A percentile compares a stretch with the other conserved stretches of the same genome.
These are phyloP conservation scores for Perca schrenkii DNA, from an alignment of 2,113 vertebrate genomes.

Conservation along the genomic window DNA sequence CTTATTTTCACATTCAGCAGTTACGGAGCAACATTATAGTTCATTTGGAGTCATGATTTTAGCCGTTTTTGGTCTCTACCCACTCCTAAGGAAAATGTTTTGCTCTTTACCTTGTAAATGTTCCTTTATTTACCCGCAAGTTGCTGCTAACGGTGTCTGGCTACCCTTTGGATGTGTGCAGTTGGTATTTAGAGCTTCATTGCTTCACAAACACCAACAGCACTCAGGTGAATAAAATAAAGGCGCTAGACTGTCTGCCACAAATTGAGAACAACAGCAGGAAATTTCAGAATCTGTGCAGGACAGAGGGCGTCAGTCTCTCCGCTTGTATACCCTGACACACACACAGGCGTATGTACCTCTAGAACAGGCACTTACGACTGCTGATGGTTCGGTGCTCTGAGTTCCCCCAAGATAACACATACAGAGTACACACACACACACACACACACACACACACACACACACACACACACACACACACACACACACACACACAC, in stretches of 20 bases:
- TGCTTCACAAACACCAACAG: background rate
- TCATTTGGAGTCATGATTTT: no score
- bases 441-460: conserved; percentile 1
- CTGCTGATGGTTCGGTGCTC: conserved; percentile 26
- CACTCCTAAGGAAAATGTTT: background rate
- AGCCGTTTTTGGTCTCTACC: no score
- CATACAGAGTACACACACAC: conserved; percentile 16
- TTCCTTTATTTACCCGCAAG: no score
- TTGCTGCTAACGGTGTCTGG: no score
- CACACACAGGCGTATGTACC: conserved; percentile 14
- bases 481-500: conserved; percentile 13
- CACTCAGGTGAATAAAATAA: background rate
- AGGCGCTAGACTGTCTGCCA: background rate
- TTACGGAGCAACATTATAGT: no score
- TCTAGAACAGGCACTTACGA: conserved; percentile 6
- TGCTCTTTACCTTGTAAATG: background rate
- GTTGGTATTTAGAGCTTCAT: no score
- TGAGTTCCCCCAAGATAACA: conserved; percentile 6
- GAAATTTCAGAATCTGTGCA: conserved; percentile 12
- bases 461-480: conserved; percentile 9
- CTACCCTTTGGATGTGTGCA: no score
- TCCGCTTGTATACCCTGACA: background rate
- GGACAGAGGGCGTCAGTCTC: background rate
- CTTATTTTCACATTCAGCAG: no score
- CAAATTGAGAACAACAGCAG: conserved; percentile 9